Evolutionary conservation across 1,140 invertebrate species (phyloP).

Genomic region (Panonychus citri): DNA sequence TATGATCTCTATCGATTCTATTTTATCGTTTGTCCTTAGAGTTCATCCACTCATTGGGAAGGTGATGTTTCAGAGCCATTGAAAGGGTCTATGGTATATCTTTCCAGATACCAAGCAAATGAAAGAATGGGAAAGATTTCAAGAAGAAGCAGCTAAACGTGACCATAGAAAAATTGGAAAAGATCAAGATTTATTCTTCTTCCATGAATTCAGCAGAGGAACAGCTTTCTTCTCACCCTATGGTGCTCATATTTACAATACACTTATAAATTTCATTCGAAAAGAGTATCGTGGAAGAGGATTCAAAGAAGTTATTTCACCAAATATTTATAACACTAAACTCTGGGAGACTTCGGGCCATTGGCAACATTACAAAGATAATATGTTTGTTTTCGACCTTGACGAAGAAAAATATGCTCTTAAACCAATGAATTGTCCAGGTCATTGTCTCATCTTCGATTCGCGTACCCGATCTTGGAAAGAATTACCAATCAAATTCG

Average conservation of each 20-base stretch:
- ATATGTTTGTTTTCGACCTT: constrained; percentile 90
- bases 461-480: constrained; percentile 68
- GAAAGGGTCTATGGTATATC: constrained; percentile 90
- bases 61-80: constrained; percentile 79
- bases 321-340: constrained; percentile 91
- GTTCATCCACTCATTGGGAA: constrained; percentile 90
- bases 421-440: constrained; percentile 91
- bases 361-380: constrained; percentile 94
- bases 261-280: constrained; percentile 62
- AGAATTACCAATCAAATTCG: constrained; percentile 75
- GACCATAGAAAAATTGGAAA: constrained; percentile 20
- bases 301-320: constrained; percentile 87
- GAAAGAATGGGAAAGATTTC: constrained; percentile 92
- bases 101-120: constrained; percentile 81
- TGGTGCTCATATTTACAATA: constrained; percentile 92
- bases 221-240: constrained; percentile 94
- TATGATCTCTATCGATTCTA: background rate
- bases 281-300: constrained; percentile 74
- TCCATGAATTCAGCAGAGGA: constrained; percentile 91
- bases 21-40: constrained; percentile 18
- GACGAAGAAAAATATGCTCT: constrained; percentile 91
- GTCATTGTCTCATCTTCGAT: constrained; percentile 58
- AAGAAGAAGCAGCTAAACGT: constrained; percentile 70
- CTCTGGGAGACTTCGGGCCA: constrained; percentile 95
- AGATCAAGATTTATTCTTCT: constrained; percentile 97